Evolutionary conservation across 2,888 invertebrate species (phyloP).

Genomic region (Mactromeris polynyma): DNA sequence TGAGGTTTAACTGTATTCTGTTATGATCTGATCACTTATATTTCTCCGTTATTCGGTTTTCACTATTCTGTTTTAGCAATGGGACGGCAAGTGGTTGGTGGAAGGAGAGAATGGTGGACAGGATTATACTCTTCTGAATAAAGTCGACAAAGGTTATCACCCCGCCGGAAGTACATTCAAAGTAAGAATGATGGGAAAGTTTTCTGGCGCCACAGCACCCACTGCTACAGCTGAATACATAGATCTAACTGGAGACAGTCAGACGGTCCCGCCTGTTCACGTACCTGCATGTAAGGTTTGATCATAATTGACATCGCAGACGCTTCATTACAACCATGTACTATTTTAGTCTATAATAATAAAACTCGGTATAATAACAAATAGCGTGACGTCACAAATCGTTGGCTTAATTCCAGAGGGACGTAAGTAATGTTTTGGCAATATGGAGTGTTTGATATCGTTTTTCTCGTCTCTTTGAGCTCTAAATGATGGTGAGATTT

Average conservation of each 20-base stretch:
- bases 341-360: too few relatives aligned
- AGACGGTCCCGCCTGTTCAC: conserved; percentile 69
- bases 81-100: conserved; percentile 70
- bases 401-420: too few relatives aligned
- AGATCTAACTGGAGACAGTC: conserved; percentile 71
- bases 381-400: too few relatives aligned
- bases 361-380: too few relatives aligned
- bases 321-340: too few relatives aligned
- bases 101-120: conserved; percentile 55
- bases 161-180: conserved; percentile 64
- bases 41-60: neutral
- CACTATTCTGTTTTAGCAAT: conserved; percentile 67
- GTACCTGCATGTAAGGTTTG: conserved; percentile 46
- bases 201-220: conserved; percentile 66
- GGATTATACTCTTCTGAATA: conserved; percentile 64
- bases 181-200: conserved; percentile 72
- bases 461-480: too few relatives aligned
- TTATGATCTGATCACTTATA: neutral
- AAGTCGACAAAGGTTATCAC: conserved; percentile 71
- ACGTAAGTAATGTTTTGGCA: too few relatives aligned
- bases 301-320: too few relatives aligned
- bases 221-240: conserved; percentile 71
- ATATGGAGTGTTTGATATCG: too few relatives aligned
- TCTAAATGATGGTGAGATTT: too few relatives aligned
- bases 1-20: neutral